Base-by-base conservation (phyloP, 1,140 invertebrate species). In the Philotrypesis tridentata region DNA sequence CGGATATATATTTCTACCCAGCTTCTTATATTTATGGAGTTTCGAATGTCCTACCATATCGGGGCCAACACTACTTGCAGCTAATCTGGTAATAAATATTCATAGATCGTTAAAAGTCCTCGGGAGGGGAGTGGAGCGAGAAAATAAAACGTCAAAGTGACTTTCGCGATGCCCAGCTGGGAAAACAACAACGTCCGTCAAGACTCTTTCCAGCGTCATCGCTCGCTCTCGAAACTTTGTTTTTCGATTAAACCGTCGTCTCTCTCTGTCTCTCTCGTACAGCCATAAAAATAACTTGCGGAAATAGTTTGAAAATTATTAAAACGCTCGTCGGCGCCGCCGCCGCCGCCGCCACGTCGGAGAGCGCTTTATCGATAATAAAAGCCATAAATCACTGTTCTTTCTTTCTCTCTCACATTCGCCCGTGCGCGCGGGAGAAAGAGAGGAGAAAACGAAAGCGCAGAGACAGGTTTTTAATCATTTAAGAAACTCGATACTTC, bases 401-500 rank as follows among this genome's bases (percentile, higher is more conserved):
- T 43, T 14, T 43, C 40, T n/a, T 17, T 55, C 48, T 21, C 48
- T 55, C 48, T 55, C 48, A 21, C 21, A 21, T 17, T 55, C 48
- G 40, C 21, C 14, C 3, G 4, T 14, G 40, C 12, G 12, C 40
- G 4, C 40, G 12, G 40, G 40, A n/a, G 33, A 14, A 25, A 67
- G 37, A 68, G 25, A 81, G 63, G 25, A 81, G 63, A 23, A 65
- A 76, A 75, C 11, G 63, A 27, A 37, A 48, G 48, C 12, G 48
- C 33, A 79, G 61, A 76, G 79, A 84, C 67, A 65, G 70, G 75
- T 83, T 85, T 86, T 82, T 80, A 84, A 85, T 84, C 85, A 83
- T 83, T 84, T 84, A 85, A 84, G 84, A 81, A 79, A 83, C 83
- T 73, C 74, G 73, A 82, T 82, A 82, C 60, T 73, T 48, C 55